Evolutionary conservation across 2,797 vertebrate genomes (phyloP).

Genomic region (Siniperca scherzeri): DNA sequence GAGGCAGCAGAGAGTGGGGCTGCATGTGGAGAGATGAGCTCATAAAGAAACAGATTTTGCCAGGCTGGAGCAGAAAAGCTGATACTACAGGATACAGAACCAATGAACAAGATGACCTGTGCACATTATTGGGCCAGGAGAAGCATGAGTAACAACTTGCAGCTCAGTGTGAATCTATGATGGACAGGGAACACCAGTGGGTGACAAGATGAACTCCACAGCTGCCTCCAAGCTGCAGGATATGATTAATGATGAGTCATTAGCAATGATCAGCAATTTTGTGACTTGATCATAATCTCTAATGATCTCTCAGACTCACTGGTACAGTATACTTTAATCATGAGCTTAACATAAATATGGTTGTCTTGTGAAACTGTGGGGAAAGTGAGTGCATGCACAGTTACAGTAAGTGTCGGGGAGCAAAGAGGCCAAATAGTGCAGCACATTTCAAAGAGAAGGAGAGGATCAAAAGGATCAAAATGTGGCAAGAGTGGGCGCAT

Average conservation of each 20-base stretch:
- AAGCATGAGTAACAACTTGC: conserved; percentile 26
- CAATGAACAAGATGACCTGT: conserved; percentile 24
- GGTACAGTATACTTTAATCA: neutral
- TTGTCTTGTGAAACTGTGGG: conserved; percentile 13
- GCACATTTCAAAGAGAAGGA: conserved; percentile 49
- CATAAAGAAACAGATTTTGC: conserved; percentile 41
- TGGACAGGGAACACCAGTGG: conserved; percentile 27
- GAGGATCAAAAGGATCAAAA: conserved; percentile 58
- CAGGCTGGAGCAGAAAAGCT: conserved; percentile 32
- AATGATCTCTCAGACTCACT: neutral
- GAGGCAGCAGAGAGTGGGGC: conserved; percentile 33
- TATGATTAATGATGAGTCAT: conserved; percentile 27
- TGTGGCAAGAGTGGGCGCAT: conserved; percentile 50
- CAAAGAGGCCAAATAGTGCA: conserved; percentile 45
- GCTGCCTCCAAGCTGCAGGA: conserved; percentile 15
- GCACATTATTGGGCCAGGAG: neutral
- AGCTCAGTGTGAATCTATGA: conserved; percentile 13
- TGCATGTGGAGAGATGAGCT: conserved; percentile 59
- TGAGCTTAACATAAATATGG: conserved; percentile 20
- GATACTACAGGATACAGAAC: conserved; percentile 24
- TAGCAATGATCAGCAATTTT: conserved; percentile 18
- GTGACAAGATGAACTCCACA: conserved; percentile 13
- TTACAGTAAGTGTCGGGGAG: conserved; percentile 11
- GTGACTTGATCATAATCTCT: conserved; percentile 1
- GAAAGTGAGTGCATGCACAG: conserved; percentile 14